A percentile compares a stretch with the other conserved stretches of the same genome.
Conservation (phyloP, 2,113 vertebrate species). For the Carettochelys insculpta region DNA sequence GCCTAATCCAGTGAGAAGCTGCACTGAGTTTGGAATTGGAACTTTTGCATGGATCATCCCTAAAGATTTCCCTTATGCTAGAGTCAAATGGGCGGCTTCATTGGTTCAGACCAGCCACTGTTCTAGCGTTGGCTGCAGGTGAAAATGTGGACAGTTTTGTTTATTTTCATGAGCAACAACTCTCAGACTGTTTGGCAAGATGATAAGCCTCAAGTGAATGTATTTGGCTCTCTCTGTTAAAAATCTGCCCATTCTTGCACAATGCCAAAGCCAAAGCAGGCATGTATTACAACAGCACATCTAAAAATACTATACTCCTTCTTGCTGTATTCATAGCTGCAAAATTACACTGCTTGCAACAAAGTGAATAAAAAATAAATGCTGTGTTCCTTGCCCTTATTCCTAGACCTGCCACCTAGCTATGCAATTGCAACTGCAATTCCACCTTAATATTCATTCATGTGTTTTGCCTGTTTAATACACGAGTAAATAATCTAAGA, state of each 20-base stretch:
- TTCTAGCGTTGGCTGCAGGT: background rate
- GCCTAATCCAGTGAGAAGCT: background rate
- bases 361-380: background rate
- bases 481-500: background rate
- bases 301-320: background rate
- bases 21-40: background rate
- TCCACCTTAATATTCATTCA: background rate
- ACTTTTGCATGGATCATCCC: background rate
- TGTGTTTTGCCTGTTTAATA: background rate
- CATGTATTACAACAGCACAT: background rate
- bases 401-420: background rate
- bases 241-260: background rate
- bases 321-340: background rate
- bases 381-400: background rate
- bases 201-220: background rate
- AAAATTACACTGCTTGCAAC: background rate
- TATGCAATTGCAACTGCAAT: background rate
- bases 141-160: background rate
- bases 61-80: background rate
- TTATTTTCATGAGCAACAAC: background rate
- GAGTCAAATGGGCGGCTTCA: background rate
- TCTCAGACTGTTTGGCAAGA: background rate
- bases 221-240: background rate
- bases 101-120: background rate
- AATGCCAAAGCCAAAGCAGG: background rate